These are phyloP conservation scores for Sturnira hondurensis DNA, from an alignment of 2,113 vertebrate genomes.

Conservation along the genomic window DNA sequence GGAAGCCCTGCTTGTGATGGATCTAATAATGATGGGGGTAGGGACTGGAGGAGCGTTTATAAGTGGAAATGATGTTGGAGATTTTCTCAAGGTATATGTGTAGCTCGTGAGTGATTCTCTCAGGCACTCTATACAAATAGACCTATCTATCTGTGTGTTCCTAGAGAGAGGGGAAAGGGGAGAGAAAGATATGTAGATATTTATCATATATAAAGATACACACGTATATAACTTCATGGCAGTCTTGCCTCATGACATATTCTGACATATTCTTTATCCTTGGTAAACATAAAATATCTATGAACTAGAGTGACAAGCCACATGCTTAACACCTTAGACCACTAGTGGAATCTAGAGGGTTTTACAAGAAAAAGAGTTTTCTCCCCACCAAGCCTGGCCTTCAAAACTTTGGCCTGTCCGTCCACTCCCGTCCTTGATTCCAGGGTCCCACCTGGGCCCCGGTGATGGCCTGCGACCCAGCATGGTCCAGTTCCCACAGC, in stretches of 20 bases:
- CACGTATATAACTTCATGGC: neutral
- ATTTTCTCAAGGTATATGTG: neutral
- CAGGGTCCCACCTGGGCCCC: neutral
- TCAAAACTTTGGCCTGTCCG: neutral
- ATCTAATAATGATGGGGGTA: neutral
- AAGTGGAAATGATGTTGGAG: neutral
- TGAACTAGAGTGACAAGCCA: neutral
- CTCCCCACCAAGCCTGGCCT: conserved; percentile 4
- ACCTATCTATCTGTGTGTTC: neutral
- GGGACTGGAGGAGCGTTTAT: neutral
- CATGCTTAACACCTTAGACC: neutral
- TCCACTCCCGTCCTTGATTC: neutral
- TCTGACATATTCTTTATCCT: neutral
- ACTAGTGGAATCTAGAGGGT: neutral
- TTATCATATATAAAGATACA: neutral
- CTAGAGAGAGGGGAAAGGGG: neutral
- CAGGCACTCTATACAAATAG: neutral
- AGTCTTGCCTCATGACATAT: neutral
- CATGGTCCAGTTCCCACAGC: neutral
- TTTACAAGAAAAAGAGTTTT: neutral
- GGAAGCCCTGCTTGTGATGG: neutral
- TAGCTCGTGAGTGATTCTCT: neutral
- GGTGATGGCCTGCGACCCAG: neutral
- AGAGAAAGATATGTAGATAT: neutral
- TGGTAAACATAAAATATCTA: neutral